Base-by-base conservation (phyloP, 1,140 invertebrate species). In the Aphaenogaster ashmeadi region DNA sequence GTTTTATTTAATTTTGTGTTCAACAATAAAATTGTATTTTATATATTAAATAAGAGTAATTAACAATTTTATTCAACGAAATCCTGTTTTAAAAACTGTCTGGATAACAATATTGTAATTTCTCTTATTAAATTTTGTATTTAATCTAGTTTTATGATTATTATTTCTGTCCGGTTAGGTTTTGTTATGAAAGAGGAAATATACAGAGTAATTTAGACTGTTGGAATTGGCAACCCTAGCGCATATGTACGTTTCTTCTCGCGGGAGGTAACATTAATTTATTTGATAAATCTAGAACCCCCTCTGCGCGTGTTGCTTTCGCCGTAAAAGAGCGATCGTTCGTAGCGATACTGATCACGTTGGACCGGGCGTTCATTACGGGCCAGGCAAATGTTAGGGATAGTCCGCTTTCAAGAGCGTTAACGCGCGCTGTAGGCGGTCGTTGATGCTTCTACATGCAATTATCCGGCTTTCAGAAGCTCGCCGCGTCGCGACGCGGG, bases 391-490 rank as follows among this genome's bases (percentile, higher is more conserved):
- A 72, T 21, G 38, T 74, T 60, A 58, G 38, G 13, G 41, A 58
- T 44, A n/a, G 66, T 58, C 52, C 38, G 50, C 52, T 72, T 72
- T 71, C 52, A 47, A 21, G 47, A 64, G 74, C 47, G 72, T 64
- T 66, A 78, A 66, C 58, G 67, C 52, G 67, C 71, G 47, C 78
- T 81, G 33, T 38, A 69, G 62, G 62, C 21, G 56, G 47, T 62
- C 71, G 38, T 86, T 78, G 72, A 33, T 86, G 60, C 74, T 78
- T 78, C 58, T 54, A 54, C 58, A 54, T 44, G 74, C 72, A 86
- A 78, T 86, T 86, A 86, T 86, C 60, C 52, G 74, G 38, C 58
- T 75, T 66, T 78, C 71, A 67, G 58, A 78, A 62, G 15, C 41
- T 27, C 15, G 50, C 21, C 15, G 8, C 50, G 56, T 86, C 83